Base-by-base conservation (phyloP, 2,113 vertebrate genomes). In the Aegotheles bennettii region DNA sequence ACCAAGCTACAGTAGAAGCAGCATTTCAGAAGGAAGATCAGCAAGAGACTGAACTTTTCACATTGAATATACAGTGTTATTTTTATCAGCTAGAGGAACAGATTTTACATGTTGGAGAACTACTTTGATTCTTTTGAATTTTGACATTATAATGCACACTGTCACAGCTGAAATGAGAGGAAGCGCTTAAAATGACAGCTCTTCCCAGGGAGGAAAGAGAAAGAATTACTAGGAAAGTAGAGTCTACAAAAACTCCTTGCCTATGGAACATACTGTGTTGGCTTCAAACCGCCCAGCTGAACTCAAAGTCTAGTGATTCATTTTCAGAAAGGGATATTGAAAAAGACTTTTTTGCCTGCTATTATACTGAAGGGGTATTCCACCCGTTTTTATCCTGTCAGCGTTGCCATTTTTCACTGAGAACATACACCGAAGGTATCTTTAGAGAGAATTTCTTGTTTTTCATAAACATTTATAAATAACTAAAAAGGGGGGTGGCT, bases 21-120 rank as follows among this genome's bases (percentile, higher is more conserved):
- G 29, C 42, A 86, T 45, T 86, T 93, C 67, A 74, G 67, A 77
- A 78, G 9, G 9, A 57, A 45, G 26, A 93, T 74, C 54, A 81
- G 18, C 31, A 90, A 71, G 23, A 50, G 29, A 71, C 9, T 65
- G 65, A 67, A 64, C 23, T 73, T 84, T 86, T 42, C 42, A 16
- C 33, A 45, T 65, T 40, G 77, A 56, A 51, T 43, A 82, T 10
- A 43, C 4, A 42, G 10, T 13, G 9, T 54, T 88, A 70, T 54
- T 93, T 91, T 96, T 78, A 94, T 51, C 60, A 87, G 43, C n/a
- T 31, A 63, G 33, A 87, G 12, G 56, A 95, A 92, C 36, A 82
- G 42, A 91, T 84, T 81, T 84, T 78, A 67, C 43, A 40, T 48
- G 54, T 19, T 89, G 53, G 63, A 95, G 33, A 81, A 68, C 19